A percentile compares a stretch with the other conserved stretches of the same genome.
Evolutionary conservation across 2,797 vertebrate genomes (phyloP).

Genomic region (Cuniculus paca): DNA sequence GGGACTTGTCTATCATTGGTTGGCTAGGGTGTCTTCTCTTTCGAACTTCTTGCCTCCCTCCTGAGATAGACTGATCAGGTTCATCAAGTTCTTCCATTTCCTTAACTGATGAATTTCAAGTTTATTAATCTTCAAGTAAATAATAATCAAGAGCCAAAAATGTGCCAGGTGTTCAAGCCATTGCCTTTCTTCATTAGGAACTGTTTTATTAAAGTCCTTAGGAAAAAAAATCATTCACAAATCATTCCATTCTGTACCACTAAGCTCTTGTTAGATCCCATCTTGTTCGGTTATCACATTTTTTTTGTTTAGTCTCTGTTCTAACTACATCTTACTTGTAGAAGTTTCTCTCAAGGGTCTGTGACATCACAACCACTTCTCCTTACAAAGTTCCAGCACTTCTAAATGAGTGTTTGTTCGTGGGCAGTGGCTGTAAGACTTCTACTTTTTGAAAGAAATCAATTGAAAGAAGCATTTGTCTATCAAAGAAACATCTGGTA

Average conservation of each 20-base stretch:
- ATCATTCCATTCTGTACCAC: constrained; percentile 60
- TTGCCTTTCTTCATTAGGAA: constrained; percentile 67
- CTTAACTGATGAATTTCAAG: constrained; percentile 60
- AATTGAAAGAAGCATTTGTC: background rate
- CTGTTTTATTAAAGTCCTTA: constrained; percentile 15
- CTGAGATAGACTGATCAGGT: constrained; percentile 68
- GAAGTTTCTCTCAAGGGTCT: constrained; percentile 76
- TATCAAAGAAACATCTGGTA: constrained; percentile 27
- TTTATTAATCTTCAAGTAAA: constrained; percentile 34
- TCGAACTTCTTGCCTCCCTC: constrained; percentile 76
- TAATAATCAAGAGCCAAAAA: constrained; percentile 60
- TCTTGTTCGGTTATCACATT: constrained; percentile 71
- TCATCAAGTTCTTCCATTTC: constrained; percentile 77
- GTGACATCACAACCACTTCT: constrained; percentile 80
- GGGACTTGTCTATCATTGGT: constrained; percentile 79
- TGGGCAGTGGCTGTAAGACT: background rate
- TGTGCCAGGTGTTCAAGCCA: background rate
- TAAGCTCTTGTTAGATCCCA: constrained; percentile 73
- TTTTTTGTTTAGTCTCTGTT: constrained; percentile 68
- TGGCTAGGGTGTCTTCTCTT: constrained; percentile 73
- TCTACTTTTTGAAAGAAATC: constrained; percentile 24
- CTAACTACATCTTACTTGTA: constrained; percentile 69
- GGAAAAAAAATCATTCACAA: constrained; percentile 43
- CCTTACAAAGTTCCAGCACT: constrained; percentile 63
- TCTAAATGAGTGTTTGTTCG: background rate